Evolutionary conservation across 2,888 invertebrate genomes (phyloP), one percentile per base, ranked within the genome.

Genomic region (Caenorhabditis plicata): DNA sequence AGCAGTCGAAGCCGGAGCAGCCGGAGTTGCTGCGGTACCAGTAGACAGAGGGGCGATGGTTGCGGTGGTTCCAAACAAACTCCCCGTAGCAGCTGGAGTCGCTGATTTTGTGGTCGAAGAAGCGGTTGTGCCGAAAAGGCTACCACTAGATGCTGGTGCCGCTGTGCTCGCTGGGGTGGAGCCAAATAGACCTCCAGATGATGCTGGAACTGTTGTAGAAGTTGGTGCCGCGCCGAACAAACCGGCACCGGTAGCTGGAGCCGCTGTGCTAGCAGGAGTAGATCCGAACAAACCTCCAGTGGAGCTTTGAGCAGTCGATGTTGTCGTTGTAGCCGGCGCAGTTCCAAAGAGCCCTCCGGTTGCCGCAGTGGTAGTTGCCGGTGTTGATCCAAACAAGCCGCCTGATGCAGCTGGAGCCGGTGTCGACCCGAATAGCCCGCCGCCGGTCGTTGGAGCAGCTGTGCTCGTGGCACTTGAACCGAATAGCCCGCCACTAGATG

Each of bases 161-260:
- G 45, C 4, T 29, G 36, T 15, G n/a, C n/a, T n/a, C n/a, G 46
- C 20, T 2, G 40, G 4, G 13, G 51, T 8, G 1, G 25, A 15
- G 3, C 55, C 49, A 40, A 49, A 55, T 13, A 55, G 29, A 3
- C 49, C 42, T 19, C 33, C 36, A 33, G 51, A 15, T 8, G 46
- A 13, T 15, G 49, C n/a, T n/a, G n/a, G n/a, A n/a, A n/a, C 35
- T 23, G 40, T n/a, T 31, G 44, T 15, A 23, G 44, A 13, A 17
- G 40, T 9, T 9, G 13, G 15, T n/a, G 46, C 15, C 22, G 42
- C 15, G 15, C 38, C 38, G 22, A 47, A 32, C 9, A 52, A 27
- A 13, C 45, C 31, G 19, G 15, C 22, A n/a, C 31, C 22, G 2
- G 39, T 7, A 9, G 41, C 25, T 23, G 26, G 26, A 13, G 48